phyloP scores from a whole-genome alignment of 2,888 invertebrate species.

The Macropis europaea region DNA sequence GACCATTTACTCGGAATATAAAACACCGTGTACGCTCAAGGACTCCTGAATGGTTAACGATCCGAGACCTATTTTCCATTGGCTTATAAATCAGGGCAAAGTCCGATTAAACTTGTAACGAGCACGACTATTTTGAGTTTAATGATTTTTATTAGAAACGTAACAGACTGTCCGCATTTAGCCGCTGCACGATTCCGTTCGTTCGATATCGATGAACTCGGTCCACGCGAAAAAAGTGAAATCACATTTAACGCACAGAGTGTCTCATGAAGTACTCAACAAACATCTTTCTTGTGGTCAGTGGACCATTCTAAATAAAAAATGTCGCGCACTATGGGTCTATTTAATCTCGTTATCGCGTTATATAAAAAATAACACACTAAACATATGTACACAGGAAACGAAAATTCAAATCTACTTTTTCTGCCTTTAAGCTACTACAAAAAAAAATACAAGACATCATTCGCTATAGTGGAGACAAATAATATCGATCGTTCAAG shows the following conservation, averaged over 20 bases:
- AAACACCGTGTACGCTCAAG: conserved; percentile 49
- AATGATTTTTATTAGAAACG: conserved; percentile 37
- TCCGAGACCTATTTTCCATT: conserved; percentile 51
- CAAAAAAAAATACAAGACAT: too few species aligned
- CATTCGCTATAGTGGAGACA: too few species aligned
- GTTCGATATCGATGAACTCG: neutral
- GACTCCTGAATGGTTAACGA: conserved; percentile 49
- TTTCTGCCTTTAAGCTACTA: too few species aligned
- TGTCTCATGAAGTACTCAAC: neutral
- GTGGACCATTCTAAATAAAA: too few species aligned
- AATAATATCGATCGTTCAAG: too few species aligned
- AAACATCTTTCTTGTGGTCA: too few species aligned
- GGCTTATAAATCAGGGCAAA: conserved; percentile 43
- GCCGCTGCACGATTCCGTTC: conserved; percentile 20
- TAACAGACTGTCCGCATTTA: conserved; percentile 21
- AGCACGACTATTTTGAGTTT: conserved; percentile 38
- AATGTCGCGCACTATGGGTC: too few species aligned
- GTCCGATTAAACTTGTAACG: conserved; percentile 38
- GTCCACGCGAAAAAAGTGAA: too few species aligned
- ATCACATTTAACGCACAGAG: neutral
- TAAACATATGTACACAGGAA: too few species aligned
- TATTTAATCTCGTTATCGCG: too few species aligned
- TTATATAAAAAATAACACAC: too few species aligned
- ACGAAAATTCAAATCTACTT: too few species aligned
- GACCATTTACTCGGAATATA: conserved; percentile 35